These are phyloP conservation scores for Urocitellus parryii DNA, from an alignment of 2,113 vertebrate species.

Conservation along the genomic window DNA sequence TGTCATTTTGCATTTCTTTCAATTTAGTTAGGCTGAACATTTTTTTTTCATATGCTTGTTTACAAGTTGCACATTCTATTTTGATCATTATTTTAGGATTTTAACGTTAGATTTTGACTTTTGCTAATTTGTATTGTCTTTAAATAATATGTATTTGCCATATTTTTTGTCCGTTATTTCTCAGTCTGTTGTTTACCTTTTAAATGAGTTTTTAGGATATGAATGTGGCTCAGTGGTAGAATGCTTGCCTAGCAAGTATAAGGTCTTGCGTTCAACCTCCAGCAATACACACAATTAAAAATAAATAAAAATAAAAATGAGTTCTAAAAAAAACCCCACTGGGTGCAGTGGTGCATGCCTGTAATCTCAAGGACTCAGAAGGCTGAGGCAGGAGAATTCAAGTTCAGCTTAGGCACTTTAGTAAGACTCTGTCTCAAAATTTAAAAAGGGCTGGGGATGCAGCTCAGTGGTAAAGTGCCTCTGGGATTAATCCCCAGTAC, in stretches of 20 bases:
- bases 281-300: background rate
- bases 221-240: background rate
- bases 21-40: background rate
- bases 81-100: background rate
- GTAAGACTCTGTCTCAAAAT: too few species aligned
- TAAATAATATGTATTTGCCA: background rate
- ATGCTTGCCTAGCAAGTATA: background rate
- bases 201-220: conserved; percentile 2
- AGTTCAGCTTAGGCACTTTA: background rate
- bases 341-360: background rate
- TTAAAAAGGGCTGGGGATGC: too few species aligned
- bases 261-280: background rate
- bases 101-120: background rate
- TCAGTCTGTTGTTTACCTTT: background rate
- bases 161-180: conserved; percentile 10
- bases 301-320: background rate
- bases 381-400: background rate
- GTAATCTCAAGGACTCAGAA: background rate
- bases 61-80: conserved; percentile 26
- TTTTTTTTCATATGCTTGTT: background rate
- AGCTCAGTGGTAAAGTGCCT: too few species aligned
- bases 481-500: too few species aligned
- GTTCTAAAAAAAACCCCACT: too few species aligned
- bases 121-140: background rate
- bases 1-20: conserved; percentile 30